Evolutionary conservation across 92 coral and sea anemone species (phyloP).

Genomic region (Muricea muricata): DNA sequence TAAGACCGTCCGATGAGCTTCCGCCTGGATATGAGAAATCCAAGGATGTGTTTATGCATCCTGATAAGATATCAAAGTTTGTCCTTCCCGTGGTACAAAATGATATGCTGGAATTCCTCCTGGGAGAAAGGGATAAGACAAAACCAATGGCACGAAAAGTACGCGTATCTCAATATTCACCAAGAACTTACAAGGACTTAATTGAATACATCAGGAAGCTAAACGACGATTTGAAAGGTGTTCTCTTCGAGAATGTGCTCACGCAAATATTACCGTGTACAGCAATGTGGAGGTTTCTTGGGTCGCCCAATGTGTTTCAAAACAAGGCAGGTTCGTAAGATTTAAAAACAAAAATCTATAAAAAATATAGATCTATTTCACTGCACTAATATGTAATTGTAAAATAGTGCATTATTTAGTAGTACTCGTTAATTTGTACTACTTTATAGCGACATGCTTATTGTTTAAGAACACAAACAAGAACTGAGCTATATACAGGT

Average conservation of each 20-base stretch:
- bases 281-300: conserved; percentile 1
- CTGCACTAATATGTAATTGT: too few species aligned
- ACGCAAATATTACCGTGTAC: background rate
- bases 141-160: conserved; percentile 48
- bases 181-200: background rate
- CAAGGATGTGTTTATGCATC: conserved; percentile 39
- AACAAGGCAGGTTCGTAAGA: too few species aligned
- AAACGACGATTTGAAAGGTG: background rate
- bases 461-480: too few species aligned
- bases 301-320: too few species aligned
- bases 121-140: conserved; percentile 24
- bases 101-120: conserved; percentile 28
- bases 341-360: too few species aligned
- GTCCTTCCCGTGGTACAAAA: conserved; percentile 4
- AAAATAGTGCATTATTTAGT: too few species aligned
- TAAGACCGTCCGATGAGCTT: background rate
- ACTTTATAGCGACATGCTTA: too few species aligned
- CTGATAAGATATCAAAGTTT: background rate
- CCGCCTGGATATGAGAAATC: conserved; percentile 10
- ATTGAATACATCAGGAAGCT: background rate
- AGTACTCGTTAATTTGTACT: too few species aligned
- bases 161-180: background rate
- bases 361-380: background rate
- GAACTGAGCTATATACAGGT: too few species aligned
- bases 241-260: background rate